Evolutionary conservation across 2,113 vertebrate species (phyloP).

Genomic region (Cryptotis parvus): DNA sequence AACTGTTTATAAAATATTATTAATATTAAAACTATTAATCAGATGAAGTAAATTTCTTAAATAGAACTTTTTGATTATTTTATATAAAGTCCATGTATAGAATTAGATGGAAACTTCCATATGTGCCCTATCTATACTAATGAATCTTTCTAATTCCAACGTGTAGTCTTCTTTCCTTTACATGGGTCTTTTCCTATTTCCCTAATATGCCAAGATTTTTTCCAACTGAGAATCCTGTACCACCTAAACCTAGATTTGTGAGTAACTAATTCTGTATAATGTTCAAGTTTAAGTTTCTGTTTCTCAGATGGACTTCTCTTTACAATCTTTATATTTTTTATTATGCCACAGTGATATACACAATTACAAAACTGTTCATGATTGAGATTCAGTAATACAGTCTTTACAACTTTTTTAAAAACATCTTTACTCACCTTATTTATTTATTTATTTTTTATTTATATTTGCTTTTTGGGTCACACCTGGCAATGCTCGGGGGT

Average conservation of each 20-base stretch:
- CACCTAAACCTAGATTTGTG: not conserved
- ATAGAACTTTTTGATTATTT: not conserved
- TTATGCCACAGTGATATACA: no score
- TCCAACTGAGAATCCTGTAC: not conserved
- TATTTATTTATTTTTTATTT: no score
- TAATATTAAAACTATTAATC: not conserved
- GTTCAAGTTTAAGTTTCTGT: not conserved
- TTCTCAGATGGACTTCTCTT: not conserved
- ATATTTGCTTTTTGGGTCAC: no score
- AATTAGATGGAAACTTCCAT: not conserved
- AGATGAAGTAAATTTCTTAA: not conserved
- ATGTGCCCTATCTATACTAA: not conserved
- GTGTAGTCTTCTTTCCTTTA: not conserved
- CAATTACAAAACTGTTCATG: no score
- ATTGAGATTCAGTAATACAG: no score
- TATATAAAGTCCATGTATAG: not conserved
- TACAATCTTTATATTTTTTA: no score
- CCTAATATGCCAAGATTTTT: not conserved
- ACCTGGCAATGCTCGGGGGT: no score
- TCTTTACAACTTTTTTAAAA: no score
- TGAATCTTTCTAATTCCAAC: not conserved
- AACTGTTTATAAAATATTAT: no score
- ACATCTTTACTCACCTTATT: no score
- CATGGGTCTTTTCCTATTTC: not conserved
- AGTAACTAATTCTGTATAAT: not conserved